Conservation (phyloP, 2,888 invertebrate species). For the Dromius quadrimaculatus region DNA sequence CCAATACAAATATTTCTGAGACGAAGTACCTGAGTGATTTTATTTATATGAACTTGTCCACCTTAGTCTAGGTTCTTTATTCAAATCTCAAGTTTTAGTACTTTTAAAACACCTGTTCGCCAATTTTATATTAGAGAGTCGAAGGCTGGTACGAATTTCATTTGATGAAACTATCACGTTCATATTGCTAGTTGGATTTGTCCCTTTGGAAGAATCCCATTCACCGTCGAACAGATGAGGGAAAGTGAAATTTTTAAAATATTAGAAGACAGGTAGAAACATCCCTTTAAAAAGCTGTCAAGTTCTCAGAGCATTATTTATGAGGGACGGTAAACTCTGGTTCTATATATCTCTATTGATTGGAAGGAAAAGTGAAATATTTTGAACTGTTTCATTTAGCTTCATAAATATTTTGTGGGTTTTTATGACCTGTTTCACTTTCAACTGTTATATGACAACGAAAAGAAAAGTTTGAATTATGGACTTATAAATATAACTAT, state of each 20-base stretch:
- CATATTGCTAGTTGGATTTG: neutral
- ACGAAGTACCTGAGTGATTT: too few relatives aligned
- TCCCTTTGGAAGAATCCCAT: neutral
- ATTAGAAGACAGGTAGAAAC: neutral
- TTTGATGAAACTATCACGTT: too few relatives aligned
- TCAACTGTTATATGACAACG: neutral
- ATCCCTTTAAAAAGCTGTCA: constrained; percentile 4
- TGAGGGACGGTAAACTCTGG: neutral
- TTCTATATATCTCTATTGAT: neutral
- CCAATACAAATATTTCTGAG: too few relatives aligned
- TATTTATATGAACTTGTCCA: too few relatives aligned
- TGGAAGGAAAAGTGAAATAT: neutral
- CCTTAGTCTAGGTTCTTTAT: too few relatives aligned
- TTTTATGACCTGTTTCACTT: constrained; percentile 7
- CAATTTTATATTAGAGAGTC: too few relatives aligned
- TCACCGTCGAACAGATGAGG: neutral
- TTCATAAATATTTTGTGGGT: neutral
- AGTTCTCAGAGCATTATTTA: neutral
- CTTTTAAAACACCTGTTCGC: too few relatives aligned
- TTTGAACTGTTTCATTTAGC: neutral
- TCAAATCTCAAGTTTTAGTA: too few relatives aligned
- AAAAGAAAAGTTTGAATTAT: too few relatives aligned
- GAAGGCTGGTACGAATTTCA: too few relatives aligned
- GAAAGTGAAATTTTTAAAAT: neutral
- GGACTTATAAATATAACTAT: too few relatives aligned